Evolutionary conservation across 2,797 vertebrate species (phyloP).

Genomic region (Myotis pilosus): DNA sequence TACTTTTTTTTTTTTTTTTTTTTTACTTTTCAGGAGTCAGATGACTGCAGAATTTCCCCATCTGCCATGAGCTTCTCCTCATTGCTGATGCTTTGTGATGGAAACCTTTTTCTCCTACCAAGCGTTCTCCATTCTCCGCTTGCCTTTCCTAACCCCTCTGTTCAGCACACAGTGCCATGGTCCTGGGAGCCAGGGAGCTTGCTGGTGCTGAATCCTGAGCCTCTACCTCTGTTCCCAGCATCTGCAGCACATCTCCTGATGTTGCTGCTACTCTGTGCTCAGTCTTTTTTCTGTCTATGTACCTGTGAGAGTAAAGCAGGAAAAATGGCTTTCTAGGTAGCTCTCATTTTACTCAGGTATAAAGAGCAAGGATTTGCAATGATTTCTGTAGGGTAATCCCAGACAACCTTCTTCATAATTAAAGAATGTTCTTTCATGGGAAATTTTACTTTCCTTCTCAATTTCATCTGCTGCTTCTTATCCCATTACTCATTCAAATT

Average conservation of each 20-base stretch:
- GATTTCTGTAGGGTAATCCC: conserved; percentile 48
- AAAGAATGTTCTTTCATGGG: conserved; percentile 71
- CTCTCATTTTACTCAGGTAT: conserved; percentile 47
- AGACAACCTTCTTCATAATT: conserved; percentile 74
- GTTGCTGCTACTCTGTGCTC: conserved; percentile 34
- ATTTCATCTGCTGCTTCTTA: conserved; percentile 63
- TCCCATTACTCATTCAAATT: conserved; percentile 69
- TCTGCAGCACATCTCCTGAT: neutral
- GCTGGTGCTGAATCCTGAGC: neutral
- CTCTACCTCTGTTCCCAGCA: neutral
- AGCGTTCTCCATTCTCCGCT: neutral
- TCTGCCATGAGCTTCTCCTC: conserved; percentile 78
- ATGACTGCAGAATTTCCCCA: conserved; percentile 77
- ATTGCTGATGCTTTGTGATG: conserved; percentile 72
- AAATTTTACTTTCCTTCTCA: conserved; percentile 73
- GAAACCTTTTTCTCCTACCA: conserved; percentile 59
- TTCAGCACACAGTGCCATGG: neutral
- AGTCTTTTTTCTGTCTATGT: neutral
- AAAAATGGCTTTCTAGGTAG: conserved; percentile 22
- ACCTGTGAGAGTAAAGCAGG: conserved; percentile 17
- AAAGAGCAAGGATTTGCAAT: conserved; percentile 66
- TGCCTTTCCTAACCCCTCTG: neutral
- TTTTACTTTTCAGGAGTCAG: conserved; percentile 77
- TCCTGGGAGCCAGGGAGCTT: neutral
- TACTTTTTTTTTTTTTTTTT: conserved; percentile 78